Conservation (phyloP, 2,888 invertebrate genomes). For the Anarsia innoxiella region DNA sequence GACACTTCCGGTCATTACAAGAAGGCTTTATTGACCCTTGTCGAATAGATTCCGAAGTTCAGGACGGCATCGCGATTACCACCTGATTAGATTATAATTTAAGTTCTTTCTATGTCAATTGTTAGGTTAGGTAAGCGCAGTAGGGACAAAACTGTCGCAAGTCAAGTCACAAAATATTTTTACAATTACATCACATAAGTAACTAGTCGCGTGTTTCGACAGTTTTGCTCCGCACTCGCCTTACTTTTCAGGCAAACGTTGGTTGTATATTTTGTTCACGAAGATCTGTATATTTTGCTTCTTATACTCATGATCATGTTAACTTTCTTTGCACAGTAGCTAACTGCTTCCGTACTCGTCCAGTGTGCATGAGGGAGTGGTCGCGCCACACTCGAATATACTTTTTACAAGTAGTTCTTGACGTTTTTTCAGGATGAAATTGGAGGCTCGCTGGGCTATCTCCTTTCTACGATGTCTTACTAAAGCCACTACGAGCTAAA, state of each 20-base stretch:
- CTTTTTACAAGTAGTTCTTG: conserved; percentile 58
- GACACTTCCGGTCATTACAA: conserved; percentile 96
- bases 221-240: conserved; percentile 23
- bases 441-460: conserved; percentile 77
- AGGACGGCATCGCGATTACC: conserved; percentile 36
- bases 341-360: conserved; percentile 53
- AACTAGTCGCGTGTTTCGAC: conserved; percentile 11
- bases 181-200: neutral
- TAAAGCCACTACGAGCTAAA: conserved; percentile 47
- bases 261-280: conserved; percentile 48
- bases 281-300: conserved; percentile 74
- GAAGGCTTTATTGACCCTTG: conserved; percentile 89
- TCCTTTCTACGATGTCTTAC: conserved; percentile 79
- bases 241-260: conserved; percentile 36
- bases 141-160: conserved; percentile 19
- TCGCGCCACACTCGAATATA: conserved; percentile 28
- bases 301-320: conserved; percentile 47
- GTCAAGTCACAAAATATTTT: too few species aligned
- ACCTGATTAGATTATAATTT: conserved; percentile 46
- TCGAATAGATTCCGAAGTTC: conserved; percentile 73
- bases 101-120: conserved; percentile 58
- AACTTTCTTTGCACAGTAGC: conserved; percentile 59
- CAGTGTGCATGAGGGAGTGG: conserved; percentile 48
- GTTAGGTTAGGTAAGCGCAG: conserved; percentile 46
- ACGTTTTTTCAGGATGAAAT: conserved; percentile 80